These are phyloP conservation scores for Paradoxurus hermaphroditus DNA, from an alignment of 2,113 vertebrate genomes.

Conservation along the genomic window DNA sequence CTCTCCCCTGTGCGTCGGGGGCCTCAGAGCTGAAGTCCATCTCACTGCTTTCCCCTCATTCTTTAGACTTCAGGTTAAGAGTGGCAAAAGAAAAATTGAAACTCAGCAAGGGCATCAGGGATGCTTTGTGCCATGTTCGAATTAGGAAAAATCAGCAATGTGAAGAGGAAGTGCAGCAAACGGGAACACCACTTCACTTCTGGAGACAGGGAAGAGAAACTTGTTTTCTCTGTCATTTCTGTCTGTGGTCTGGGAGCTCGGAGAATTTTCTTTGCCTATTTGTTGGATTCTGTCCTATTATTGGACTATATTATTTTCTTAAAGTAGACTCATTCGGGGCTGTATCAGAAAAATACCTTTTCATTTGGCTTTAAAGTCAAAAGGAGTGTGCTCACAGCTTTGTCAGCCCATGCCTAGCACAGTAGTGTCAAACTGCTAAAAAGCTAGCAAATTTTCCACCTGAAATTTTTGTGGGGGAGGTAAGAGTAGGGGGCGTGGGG, in stretches of 20 bases:
- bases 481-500: background rate
- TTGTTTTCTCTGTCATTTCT: background rate
- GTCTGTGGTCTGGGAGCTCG: background rate
- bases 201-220: background rate
- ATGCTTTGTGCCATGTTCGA: background rate
- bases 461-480: conserved; percentile 43
- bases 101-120: too few relatives aligned
- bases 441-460: conserved; percentile 58
- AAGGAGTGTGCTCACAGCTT: background rate
- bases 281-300: background rate
- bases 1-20: background rate
- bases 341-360: background rate
- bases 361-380: background rate
- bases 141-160: background rate
- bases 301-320: background rate
- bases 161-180: background rate
- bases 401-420: background rate
- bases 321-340: background rate
- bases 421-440: conserved; percentile 58
- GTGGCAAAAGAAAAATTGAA: background rate
- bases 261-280: background rate
- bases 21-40: background rate
- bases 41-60: background rate
- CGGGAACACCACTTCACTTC: too few relatives aligned
- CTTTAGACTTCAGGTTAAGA: background rate